phyloP scores from a whole-genome alignment of 2,888 invertebrate genomes.

The Lepidocyrtinus sp. region DNA sequence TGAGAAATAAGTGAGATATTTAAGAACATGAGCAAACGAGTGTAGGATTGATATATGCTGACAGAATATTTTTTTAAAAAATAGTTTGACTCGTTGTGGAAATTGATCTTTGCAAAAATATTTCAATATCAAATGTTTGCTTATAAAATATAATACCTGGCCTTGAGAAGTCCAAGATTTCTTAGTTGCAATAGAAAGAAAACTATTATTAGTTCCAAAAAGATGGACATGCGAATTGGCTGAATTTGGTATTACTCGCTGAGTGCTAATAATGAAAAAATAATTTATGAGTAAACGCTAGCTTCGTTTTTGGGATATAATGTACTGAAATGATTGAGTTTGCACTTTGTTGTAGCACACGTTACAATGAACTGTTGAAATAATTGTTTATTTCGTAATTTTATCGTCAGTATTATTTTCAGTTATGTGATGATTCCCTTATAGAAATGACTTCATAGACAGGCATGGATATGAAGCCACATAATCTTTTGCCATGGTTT shows the following conservation, averaged over 20 bases:
- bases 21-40: not conserved
- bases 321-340: constrained; percentile 30
- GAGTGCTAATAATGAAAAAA: not conserved
- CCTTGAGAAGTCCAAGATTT: constrained; percentile 34
- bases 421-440: too few relatives aligned
- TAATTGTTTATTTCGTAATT: constrained; percentile 3
- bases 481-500: not conserved
- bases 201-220: not conserved
- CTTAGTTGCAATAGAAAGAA: constrained; percentile 19
- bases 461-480: too few relatives aligned
- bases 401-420: too few relatives aligned
- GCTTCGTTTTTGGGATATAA: constrained; percentile 1
- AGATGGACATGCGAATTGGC: not conserved
- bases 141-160: not conserved
- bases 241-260: not conserved
- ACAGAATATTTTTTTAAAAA: not conserved
- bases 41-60: constrained; percentile 5
- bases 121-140: not conserved
- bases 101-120: not conserved
- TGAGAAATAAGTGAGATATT: not conserved
- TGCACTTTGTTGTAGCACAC: not conserved
- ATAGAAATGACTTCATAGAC: too few relatives aligned
- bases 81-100: not conserved
- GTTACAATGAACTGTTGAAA: constrained; percentile 30
- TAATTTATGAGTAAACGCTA: not conserved